Conservation (phyloP, 1,140 invertebrate genomes). For the Drosophila pallidifrons region DNA sequence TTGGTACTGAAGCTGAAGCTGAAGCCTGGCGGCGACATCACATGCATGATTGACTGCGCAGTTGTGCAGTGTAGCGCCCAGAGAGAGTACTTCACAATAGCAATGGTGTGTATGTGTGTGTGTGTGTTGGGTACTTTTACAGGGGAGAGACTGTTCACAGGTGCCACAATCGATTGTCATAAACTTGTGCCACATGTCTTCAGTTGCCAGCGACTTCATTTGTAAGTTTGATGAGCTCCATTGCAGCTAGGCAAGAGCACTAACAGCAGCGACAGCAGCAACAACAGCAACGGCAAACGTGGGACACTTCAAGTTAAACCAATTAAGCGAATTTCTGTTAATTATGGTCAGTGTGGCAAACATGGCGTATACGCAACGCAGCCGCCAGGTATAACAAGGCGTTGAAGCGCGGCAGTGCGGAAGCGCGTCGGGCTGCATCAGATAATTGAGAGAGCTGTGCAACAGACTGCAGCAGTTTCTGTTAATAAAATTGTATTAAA, state of each 20-base stretch:
- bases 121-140: neutral
- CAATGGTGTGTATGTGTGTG: neutral
- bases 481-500: slow-evolving; percentile 61
- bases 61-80: slow-evolving; percentile 71
- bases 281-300: neutral
- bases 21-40: slow-evolving; percentile 77
- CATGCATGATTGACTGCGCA: slow-evolving; percentile 82
- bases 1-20: slow-evolving; percentile 10
- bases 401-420: slow-evolving; percentile 26
- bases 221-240: slow-evolving; percentile 54
- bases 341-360: slow-evolving; percentile 46
- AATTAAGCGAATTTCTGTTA: slow-evolving; percentile 59
- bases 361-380: slow-evolving; percentile 57
- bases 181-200: slow-evolving; percentile 66
- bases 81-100: slow-evolving; percentile 46
- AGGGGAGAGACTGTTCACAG: slow-evolving; percentile 27
- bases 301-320: slow-evolving; percentile 48
- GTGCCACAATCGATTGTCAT: slow-evolving; percentile 73
- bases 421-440: slow-evolving; percentile 5
- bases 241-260: slow-evolving; percentile 24
- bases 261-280: neutral
- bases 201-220: slow-evolving; percentile 60
- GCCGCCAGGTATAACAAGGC: slow-evolving; percentile 16
- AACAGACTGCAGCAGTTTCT: slow-evolving; percentile 33
- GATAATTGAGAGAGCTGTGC: slow-evolving; percentile 29